These are phyloP conservation scores for Eptesicus fuscus DNA, from an alignment of 2,113 vertebrate species.

Conservation along the genomic window DNA sequence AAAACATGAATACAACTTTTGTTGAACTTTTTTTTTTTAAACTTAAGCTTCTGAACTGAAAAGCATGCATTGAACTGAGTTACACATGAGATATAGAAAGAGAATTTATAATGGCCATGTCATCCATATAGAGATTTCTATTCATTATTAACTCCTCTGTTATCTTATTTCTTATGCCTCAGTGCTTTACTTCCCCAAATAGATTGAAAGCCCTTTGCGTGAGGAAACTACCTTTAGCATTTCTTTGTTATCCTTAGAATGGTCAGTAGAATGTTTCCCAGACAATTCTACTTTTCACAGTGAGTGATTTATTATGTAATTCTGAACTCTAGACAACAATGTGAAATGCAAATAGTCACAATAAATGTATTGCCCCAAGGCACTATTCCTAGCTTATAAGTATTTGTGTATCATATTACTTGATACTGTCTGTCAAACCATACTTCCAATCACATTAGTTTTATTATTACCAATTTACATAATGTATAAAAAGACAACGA, in stretches of 20 bases:
- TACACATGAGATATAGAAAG: neutral
- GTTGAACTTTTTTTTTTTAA: constrained; percentile 15
- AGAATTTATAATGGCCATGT: neutral
- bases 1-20: neutral
- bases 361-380: constrained; percentile 26
- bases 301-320: constrained; percentile 45
- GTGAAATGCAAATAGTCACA: constrained; percentile 53
- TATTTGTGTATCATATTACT: constrained; percentile 45
- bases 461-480: constrained; percentile 18
- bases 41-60: neutral
- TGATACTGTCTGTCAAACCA: constrained; percentile 25
- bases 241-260: constrained; percentile 28
- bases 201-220: neutral
- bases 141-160: neutral
- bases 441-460: constrained; percentile 32
- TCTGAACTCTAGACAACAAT: constrained; percentile 28
- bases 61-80: neutral
- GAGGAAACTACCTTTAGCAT: neutral
- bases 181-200: neutral
- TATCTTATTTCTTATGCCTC: neutral
- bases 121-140: neutral
- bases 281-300: constrained; percentile 21
- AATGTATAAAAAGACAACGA: constrained; percentile 43
- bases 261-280: constrained; percentile 8
- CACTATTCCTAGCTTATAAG: constrained; percentile 33